Conservation (phyloP, 1,140 invertebrate genomes). For the Apis cerana region DNA sequence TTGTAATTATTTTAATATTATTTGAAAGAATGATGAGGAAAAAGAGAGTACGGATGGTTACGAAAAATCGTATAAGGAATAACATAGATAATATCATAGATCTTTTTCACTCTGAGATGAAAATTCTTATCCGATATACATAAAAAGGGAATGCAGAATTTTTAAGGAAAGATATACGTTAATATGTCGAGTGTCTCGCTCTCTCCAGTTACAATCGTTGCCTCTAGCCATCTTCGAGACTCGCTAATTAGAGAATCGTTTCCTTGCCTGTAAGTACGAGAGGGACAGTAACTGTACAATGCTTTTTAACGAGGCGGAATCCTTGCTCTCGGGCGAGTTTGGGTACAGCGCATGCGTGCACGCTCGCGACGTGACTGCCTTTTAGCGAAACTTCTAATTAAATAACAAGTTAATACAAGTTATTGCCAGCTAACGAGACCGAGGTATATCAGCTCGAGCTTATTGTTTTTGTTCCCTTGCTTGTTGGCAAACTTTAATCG, state of each 20-base stretch:
- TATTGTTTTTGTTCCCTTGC: constrained; percentile 15
- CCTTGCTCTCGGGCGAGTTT: not conserved
- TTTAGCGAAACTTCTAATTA: constrained; percentile 29
- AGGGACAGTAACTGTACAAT: not conserved
- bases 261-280: not conserved
- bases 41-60: no score
- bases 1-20: no score
- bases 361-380: not conserved
- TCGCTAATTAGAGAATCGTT: constrained; percentile 29
- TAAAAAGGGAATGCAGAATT: no score
- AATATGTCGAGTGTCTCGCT: not conserved
- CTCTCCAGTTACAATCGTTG: no score
- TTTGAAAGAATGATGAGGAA: no score
- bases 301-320: constrained; percentile 22
- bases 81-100: no score
- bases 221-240: not conserved
- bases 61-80: no score
- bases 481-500: not conserved
- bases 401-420: constrained; percentile 31
- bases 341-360: not conserved
- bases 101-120: no score
- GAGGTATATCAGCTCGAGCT: constrained; percentile 2
- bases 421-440: constrained; percentile 23
- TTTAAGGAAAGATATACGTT: no score
- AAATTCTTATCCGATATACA: no score